A percentile compares a stretch with the other conserved stretches of the same genome.
These are phyloP conservation scores for Pelvicachromis taeniatus DNA, from an alignment of 2,113 vertebrate species.

Conservation along the genomic window DNA sequence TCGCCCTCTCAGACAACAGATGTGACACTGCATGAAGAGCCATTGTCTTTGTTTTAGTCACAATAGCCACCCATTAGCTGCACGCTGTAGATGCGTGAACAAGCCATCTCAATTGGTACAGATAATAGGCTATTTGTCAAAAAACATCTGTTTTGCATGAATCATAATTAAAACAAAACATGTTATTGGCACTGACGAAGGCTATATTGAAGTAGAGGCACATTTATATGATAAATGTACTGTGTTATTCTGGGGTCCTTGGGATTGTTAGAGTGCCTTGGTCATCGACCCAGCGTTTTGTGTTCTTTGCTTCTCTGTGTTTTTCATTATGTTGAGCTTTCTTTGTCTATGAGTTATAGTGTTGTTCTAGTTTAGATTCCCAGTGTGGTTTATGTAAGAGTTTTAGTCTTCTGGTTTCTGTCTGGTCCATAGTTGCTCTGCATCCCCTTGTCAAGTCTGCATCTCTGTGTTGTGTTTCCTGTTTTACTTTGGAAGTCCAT, in stretches of 20 bases:
- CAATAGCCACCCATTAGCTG: constrained; percentile 3
- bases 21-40: constrained; percentile 30
- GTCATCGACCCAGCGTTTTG: too few species aligned
- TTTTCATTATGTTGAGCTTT: too few species aligned
- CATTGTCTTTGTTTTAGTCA: constrained; percentile 36
- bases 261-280: background rate
- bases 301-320: too few species aligned
- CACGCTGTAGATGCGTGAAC: background rate
- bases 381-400: too few species aligned
- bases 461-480: too few species aligned
- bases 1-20: constrained; percentile 17
- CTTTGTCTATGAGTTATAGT: too few species aligned
- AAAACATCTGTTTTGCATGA: constrained; percentile 2
- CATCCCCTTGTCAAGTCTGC: too few species aligned
- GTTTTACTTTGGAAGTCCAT: too few species aligned
- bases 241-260: constrained; percentile 1
- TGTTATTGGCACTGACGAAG: background rate
- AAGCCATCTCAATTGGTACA: background rate
- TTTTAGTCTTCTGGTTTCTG: too few species aligned
- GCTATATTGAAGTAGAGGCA: background rate
- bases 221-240: background rate
- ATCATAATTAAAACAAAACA: background rate
- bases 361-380: too few species aligned
- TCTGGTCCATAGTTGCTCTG: too few species aligned
- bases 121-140: background rate